phyloP scores from a whole-genome alignment of 2,888 invertebrate genomes.

The Agonopterix alstromeriana region DNA sequence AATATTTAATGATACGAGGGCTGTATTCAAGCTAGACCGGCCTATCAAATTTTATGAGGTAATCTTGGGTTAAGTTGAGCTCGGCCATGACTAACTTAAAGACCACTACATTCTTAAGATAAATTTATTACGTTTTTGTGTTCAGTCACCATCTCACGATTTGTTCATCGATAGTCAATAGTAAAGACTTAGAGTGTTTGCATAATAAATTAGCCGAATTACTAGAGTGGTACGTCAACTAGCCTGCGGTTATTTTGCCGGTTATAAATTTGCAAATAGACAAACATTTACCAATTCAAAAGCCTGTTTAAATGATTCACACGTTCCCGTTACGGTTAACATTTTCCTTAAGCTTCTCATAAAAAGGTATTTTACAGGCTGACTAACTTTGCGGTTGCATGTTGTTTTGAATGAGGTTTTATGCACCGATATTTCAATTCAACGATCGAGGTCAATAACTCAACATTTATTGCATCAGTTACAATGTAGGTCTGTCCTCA shows the following conservation, averaged over 20 bases:
- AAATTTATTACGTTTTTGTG: too few species aligned
- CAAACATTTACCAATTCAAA: conserved; percentile 1
- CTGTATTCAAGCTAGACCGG: too few species aligned
- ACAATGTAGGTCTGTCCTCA: background rate
- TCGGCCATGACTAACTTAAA: too few species aligned
- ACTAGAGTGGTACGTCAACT: conserved; percentile 3
- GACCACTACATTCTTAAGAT: too few species aligned
- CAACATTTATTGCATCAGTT: background rate
- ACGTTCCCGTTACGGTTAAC: background rate
- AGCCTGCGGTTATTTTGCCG: conserved; percentile 1
- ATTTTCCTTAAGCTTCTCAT: background rate
- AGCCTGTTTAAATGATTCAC: conserved; percentile 1
- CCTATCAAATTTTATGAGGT: too few species aligned
- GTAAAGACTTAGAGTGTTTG: conserved; percentile 1
- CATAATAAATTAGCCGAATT: conserved; percentile 10
- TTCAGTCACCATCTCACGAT: too few species aligned
- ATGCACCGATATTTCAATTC: background rate
- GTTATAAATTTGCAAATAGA: conserved; percentile 6
- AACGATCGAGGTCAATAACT: background rate
- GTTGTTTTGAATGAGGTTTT: too few species aligned
- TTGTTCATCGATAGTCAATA: too few species aligned
- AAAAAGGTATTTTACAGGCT: background rate
- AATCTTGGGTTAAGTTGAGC: too few species aligned
- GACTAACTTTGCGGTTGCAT: background rate
- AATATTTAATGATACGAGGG: too few species aligned